phyloP scores from a whole-genome alignment of 2,797 vertebrate genomes.

The Bufotes viridis region DNA sequence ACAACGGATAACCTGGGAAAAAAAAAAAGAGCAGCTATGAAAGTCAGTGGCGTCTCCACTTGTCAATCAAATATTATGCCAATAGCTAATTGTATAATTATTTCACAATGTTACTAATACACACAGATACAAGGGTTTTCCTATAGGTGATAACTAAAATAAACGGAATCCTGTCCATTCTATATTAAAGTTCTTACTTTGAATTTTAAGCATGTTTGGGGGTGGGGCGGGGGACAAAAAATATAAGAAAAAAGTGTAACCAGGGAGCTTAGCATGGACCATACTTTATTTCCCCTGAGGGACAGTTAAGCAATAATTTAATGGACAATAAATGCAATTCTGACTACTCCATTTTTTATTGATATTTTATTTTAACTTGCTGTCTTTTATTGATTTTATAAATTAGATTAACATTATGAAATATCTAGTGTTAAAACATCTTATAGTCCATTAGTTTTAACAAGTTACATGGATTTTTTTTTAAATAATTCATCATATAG shows the following conservation, averaged over 20 bases:
- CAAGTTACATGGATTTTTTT: constrained; percentile 53
- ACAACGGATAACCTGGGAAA: constrained; percentile 76
- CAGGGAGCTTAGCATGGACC: constrained; percentile 64
- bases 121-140: neutral
- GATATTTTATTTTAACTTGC: constrained; percentile 62
- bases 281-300: constrained; percentile 73
- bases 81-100: constrained; percentile 26
- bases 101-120: neutral
- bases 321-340: constrained; percentile 69
- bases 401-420: constrained; percentile 62
- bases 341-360: constrained; percentile 75
- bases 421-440: constrained; percentile 55
- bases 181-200: neutral
- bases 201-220: constrained; percentile 51
- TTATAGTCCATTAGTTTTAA: constrained; percentile 13
- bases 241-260: constrained; percentile 41
- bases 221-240: too few relatives aligned
- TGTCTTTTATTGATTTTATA: constrained; percentile 73
- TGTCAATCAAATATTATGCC: constrained; percentile 75
- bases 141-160: neutral
- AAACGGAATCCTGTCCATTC: neutral
- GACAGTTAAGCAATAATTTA: constrained; percentile 58
- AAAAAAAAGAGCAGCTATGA: constrained; percentile 70
- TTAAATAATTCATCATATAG: constrained; percentile 19
- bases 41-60: constrained; percentile 71